Percentiles rank a stretch among this genome's conserved stretches.
Conservation (phyloP, 2,888 invertebrate genomes). For the Eupithecia vulgata region DNA sequence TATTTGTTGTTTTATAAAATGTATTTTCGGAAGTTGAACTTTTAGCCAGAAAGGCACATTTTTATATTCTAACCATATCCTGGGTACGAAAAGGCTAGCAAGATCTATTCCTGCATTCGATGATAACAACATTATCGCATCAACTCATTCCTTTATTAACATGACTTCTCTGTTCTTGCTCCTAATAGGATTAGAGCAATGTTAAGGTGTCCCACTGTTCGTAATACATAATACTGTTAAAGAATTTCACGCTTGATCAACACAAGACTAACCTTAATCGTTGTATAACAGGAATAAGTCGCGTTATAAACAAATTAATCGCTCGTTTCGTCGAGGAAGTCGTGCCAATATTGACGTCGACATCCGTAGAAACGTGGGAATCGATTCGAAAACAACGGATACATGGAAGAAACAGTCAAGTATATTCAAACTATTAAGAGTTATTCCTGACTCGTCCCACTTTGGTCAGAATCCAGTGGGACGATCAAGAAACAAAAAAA, state of each 20-base stretch:
- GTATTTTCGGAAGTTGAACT: background rate
- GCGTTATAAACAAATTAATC: conserved; percentile 1
- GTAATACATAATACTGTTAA: conserved; percentile 61
- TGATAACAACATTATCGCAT: background rate
- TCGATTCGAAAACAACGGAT: background rate
- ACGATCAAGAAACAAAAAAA: too few relatives aligned
- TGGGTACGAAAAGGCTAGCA: background rate
- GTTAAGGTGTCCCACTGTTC: conserved; percentile 50
- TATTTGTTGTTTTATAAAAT: too few relatives aligned
- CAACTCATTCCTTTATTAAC: background rate
- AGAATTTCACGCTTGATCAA: conserved; percentile 54
- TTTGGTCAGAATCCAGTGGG: too few relatives aligned
- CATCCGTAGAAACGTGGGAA: conserved; percentile 21
- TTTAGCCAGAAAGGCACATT: background rate
- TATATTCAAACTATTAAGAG: background rate
- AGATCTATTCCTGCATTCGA: background rate
- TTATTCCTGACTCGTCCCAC: too few relatives aligned
- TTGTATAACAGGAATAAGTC: conserved; percentile 11
- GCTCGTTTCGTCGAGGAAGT: conserved; percentile 12
- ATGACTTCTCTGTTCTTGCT: conserved; percentile 37
- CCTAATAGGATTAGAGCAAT: conserved; percentile 58
- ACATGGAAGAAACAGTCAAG: background rate
- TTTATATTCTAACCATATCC: background rate
- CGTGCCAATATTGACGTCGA: conserved; percentile 10
- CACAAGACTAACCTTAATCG: conserved; percentile 33